These are phyloP conservation scores for Hydropotes inermis DNA, from an alignment of 2,113 vertebrate species.

Conservation along the genomic window DNA sequence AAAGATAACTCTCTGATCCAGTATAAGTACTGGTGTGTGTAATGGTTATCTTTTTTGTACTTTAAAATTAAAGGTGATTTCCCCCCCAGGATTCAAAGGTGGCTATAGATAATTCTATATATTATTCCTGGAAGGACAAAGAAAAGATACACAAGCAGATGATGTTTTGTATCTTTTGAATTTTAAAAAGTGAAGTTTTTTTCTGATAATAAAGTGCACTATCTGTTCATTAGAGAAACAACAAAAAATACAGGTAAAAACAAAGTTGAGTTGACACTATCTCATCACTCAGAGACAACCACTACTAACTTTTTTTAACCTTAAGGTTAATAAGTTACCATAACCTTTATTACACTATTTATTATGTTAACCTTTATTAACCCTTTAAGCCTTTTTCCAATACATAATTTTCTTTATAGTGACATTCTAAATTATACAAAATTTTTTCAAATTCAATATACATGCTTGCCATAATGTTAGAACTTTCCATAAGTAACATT, in stretches of 20 bases:
- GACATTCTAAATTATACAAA: not conserved
- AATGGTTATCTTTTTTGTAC: not conserved
- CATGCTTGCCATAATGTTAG: not conserved
- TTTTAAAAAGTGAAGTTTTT: not conserved
- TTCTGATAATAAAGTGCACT: not conserved
- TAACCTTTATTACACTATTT: not conserved
- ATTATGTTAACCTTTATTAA: conserved; percentile 23
- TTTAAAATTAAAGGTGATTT: not conserved
- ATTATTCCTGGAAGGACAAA: not conserved
- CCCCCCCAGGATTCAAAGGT: not conserved
- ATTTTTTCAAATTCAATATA: not conserved
- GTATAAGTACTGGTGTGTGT: not conserved
- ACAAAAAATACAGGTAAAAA: not conserved
- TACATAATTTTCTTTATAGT: not conserved
- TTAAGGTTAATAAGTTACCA: not conserved
- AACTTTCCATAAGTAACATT: not conserved
- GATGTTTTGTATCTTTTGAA: not conserved
- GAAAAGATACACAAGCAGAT: not conserved
- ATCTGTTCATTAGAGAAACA: not conserved
- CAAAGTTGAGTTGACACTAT: not conserved
- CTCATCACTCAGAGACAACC: not conserved
- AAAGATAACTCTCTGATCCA: not conserved
- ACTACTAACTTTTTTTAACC: not conserved
- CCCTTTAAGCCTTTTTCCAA: not conserved
- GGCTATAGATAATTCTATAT: not conserved